Percentiles rank a stretch among this genome's conserved stretches.
These are phyloP conservation scores for Tachina grossa DNA, from an alignment of 2,888 invertebrate species.

Conservation along the genomic window DNA sequence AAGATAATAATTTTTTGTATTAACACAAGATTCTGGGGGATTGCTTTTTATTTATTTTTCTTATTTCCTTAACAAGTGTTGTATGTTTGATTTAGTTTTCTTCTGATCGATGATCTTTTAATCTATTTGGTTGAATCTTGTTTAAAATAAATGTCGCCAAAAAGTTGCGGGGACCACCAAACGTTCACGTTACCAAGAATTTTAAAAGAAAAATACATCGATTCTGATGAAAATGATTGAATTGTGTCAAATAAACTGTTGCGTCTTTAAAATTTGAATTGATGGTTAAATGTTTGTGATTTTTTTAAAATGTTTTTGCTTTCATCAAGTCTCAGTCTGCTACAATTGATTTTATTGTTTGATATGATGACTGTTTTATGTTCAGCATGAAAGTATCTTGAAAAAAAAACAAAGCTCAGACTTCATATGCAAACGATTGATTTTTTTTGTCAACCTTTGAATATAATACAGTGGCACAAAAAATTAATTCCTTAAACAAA, in stretches of 20 bases:
- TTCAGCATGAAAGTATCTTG: constrained; percentile 20
- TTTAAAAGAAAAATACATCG: constrained; percentile 42
- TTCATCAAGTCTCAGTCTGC: constrained; percentile 5
- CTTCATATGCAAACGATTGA: constrained; percentile 59
- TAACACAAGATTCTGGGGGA: constrained; percentile 15
- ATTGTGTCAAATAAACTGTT: constrained; percentile 69
- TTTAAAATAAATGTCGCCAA: constrained; percentile 60
- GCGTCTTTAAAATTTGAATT: constrained; percentile 57
- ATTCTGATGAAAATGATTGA: constrained; percentile 63
- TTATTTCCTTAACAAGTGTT: constrained; percentile 37
- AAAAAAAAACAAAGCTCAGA: no score
- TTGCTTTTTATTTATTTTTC: neutral
- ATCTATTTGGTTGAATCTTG: constrained; percentile 66
- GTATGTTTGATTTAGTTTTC: neutral
- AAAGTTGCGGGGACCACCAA: constrained; percentile 62
- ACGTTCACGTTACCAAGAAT: constrained; percentile 63
- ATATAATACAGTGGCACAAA: constrained; percentile 3
- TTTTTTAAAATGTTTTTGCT: neutral
- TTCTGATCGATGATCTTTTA: constrained; percentile 68
- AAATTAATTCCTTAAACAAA: neutral
- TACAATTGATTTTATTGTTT: constrained; percentile 62
- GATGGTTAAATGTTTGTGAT: constrained; percentile 33
- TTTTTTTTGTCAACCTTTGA: constrained; percentile 4
- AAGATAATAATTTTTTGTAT: constrained; percentile 54
- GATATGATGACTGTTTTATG: constrained; percentile 70